phyloP scores from a whole-genome alignment of 2,888 invertebrate species.

The Blastobasis adustella region DNA sequence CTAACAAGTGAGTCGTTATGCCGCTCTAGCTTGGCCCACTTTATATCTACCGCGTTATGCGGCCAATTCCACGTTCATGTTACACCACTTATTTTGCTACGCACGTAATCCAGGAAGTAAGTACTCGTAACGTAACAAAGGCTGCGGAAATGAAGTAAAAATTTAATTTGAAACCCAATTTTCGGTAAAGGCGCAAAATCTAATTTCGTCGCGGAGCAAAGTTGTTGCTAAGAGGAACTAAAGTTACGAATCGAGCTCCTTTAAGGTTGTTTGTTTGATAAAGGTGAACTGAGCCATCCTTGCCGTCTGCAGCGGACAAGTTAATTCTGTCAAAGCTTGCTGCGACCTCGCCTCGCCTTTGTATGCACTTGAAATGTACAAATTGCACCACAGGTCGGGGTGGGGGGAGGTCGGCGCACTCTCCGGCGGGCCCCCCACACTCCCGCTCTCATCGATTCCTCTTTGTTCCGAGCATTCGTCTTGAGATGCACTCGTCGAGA shows the following conservation, averaged over 20 bases:
- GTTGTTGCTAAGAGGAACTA: too few species aligned
- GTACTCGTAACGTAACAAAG: too few species aligned
- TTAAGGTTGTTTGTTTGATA: constrained; percentile 41
- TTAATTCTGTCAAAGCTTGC: constrained; percentile 73
- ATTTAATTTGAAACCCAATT: too few species aligned
- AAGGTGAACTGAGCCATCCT: constrained; percentile 45
- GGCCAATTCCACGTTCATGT: too few species aligned
- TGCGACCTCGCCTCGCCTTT: constrained; percentile 69
- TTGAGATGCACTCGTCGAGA: constrained; percentile 62
- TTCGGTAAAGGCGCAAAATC: too few species aligned
- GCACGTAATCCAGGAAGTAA: too few species aligned
- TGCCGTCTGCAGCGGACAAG: constrained; percentile 62
- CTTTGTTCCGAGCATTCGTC: constrained; percentile 69
- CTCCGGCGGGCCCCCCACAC: constrained; percentile 50
- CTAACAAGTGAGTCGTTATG: constrained; percentile 52
- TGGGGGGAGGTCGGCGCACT: constrained; percentile 63
- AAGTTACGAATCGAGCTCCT: too few species aligned
- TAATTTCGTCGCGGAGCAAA: too few species aligned
- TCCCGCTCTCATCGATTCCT: constrained; percentile 66
- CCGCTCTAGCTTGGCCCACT: constrained; percentile 44
- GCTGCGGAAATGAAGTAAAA: too few species aligned
- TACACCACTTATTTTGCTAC: too few species aligned
- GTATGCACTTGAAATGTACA: constrained; percentile 75
- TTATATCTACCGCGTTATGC: constrained; percentile 21
- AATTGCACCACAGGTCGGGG: constrained; percentile 64